These are phyloP conservation scores for Carposina sasakii DNA, from an alignment of 1,140 invertebrate genomes.

Conservation along the genomic window DNA sequence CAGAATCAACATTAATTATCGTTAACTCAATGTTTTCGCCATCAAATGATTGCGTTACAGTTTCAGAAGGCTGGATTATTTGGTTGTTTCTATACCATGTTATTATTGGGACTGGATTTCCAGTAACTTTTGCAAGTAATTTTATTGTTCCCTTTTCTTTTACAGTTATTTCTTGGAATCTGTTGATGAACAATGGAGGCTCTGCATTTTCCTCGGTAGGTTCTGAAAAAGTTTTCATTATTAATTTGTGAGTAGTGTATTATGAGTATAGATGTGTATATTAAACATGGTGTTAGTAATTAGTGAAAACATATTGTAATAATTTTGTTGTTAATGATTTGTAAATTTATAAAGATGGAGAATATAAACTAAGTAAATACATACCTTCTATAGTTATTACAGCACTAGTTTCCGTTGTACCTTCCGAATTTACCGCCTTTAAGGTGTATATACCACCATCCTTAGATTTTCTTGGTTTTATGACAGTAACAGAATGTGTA, in stretches of 20 bases:
- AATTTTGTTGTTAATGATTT: background rate
- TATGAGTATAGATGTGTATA: background rate
- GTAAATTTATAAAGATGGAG: background rate
- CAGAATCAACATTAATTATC: slow-evolving; percentile 85
- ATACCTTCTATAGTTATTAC: slow-evolving; percentile 87
- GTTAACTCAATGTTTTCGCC: slow-evolving; percentile 88
- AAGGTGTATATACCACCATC: slow-evolving; percentile 87
- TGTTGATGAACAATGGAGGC: slow-evolving; percentile 89
- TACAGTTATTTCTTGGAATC: slow-evolving; percentile 88
- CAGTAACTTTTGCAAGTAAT: slow-evolving; percentile 89
- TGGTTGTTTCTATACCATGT: slow-evolving; percentile 93
- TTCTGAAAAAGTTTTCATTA: slow-evolving; percentile 67
- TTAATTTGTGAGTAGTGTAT: slow-evolving; percentile 8
- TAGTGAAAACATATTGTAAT: background rate
- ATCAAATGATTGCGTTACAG: slow-evolving; percentile 84
- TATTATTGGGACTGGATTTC: slow-evolving; percentile 90
- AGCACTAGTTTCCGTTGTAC: slow-evolving; percentile 82
- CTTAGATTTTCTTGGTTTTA: slow-evolving; percentile 75
- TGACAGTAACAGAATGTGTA: slow-evolving; percentile 78
- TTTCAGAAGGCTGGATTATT: slow-evolving; percentile 82
- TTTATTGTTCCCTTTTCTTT: slow-evolving; percentile 86
- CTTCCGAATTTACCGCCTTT: slow-evolving; percentile 84
- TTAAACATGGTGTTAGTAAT: background rate
- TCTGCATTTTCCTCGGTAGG: slow-evolving; percentile 79
- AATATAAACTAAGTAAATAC: slow-evolving; percentile 14